Conservation (phyloP, 2,888 invertebrate species). For the Lepidonotus clava region DNA sequence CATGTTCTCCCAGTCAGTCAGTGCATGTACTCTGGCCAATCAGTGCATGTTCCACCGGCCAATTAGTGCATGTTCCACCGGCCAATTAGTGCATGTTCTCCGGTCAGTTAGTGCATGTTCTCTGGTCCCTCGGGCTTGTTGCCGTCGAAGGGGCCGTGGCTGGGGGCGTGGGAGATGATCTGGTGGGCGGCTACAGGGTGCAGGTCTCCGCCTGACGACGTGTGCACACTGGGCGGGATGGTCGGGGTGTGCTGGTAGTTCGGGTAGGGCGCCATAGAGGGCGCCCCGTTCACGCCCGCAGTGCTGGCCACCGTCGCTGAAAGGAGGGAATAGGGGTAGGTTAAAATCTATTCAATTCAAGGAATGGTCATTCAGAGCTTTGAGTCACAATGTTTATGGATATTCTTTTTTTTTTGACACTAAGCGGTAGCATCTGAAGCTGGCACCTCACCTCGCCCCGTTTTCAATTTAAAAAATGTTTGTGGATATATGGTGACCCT, state of each 20-base stretch:
- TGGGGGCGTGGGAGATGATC: slow-evolving; percentile 41
- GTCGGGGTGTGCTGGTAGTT: slow-evolving; percentile 21
- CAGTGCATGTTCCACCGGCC: neutral
- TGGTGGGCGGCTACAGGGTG: slow-evolving; percentile 35
- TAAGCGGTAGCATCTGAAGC: too few species aligned
- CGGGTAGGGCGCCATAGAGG: slow-evolving; percentile 32
- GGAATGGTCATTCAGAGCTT: too few species aligned
- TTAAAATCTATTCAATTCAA: too few species aligned
- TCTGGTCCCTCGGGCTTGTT: slow-evolving; percentile 6
- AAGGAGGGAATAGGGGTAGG: neutral
- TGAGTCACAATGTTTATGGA: too few species aligned
- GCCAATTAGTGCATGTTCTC: neutral
- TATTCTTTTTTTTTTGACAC: too few species aligned
- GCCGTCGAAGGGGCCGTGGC: neutral
- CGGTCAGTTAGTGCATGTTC: slow-evolving; percentile 13
- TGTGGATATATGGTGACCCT: too few species aligned
- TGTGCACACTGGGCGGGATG: neutral
- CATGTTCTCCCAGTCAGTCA: neutral
- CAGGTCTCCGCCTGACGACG: slow-evolving; percentile 7
- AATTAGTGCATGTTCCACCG: neutral
- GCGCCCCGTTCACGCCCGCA: slow-evolving; percentile 26
- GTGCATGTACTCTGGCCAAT: neutral
- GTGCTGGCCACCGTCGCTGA: neutral
- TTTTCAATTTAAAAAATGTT: too few species aligned
- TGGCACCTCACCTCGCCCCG: too few species aligned